Percentiles rank a stretch among this genome's conserved stretches.
Evolutionary conservation across 2,797 vertebrate genomes (phyloP).

Genomic region (Sorex maritimensis): DNA sequence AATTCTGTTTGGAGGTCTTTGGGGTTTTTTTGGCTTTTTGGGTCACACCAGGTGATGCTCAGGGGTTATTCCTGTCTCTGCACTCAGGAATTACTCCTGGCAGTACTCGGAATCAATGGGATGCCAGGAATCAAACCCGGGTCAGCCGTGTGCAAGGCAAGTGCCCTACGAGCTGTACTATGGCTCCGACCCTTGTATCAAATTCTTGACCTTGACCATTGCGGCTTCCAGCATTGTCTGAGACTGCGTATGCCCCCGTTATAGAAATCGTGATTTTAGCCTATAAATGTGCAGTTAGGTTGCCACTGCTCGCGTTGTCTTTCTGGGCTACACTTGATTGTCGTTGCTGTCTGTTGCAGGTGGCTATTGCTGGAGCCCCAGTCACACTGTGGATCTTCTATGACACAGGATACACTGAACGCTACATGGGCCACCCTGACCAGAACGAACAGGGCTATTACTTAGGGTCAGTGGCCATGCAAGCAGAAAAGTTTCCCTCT

Average conservation of each 20-base stretch:
- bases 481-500: conserved; percentile 93
- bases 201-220: conserved; percentile 66
- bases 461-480: conserved; percentile 93
- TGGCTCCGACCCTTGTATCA: conserved; percentile 35
- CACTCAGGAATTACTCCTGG: too few relatives aligned
- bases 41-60: too few relatives aligned
- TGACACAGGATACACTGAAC: conserved; percentile 93
- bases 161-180: too few relatives aligned
- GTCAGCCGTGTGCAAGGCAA: too few relatives aligned
- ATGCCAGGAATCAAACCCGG: too few relatives aligned
- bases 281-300: conserved; percentile 38
- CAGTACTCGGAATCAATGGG: too few relatives aligned
- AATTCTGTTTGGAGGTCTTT: too few relatives aligned
- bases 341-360: conserved; percentile 86
- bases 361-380: conserved; percentile 92
- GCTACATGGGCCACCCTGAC: conserved; percentile 93
- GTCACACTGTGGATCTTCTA: conserved; percentile 94
- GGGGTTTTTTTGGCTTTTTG: too few relatives aligned
- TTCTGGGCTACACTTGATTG: conserved; percentile 62
- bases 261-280: conserved; percentile 68
- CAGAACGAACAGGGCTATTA: conserved; percentile 93
- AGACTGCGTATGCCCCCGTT: neutral
- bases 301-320: conserved; percentile 11
- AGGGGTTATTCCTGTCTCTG: too few relatives aligned
- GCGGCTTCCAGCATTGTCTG: conserved; percentile 49